Percentiles rank a stretch among this genome's conserved stretches.
Conservation (phyloP, 2,888 invertebrate genomes). For the Ommatoiulus sabulosus region DNA sequence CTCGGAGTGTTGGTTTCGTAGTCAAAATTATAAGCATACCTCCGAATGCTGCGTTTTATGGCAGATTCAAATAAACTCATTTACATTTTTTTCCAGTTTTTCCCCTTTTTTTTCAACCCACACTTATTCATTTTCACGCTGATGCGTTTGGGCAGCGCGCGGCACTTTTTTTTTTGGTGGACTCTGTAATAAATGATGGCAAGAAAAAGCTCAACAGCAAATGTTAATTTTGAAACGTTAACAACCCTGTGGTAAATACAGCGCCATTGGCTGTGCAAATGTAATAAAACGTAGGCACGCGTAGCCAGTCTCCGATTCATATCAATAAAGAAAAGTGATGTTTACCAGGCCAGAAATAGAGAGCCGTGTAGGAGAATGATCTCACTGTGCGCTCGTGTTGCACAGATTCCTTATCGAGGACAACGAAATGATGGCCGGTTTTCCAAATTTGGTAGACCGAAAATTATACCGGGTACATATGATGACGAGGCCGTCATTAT, state of each 20-base stretch:
- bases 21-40: neutral
- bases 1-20: neutral
- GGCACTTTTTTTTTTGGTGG: neutral
- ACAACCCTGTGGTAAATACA: neutral
- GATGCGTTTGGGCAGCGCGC: neutral
- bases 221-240: slow-evolving; percentile 7
- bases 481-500: neutral
- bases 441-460: slow-evolving; percentile 1
- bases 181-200: neutral
- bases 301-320: neutral
- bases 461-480: slow-evolving; percentile 31
- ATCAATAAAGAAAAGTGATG: slow-evolving; percentile 4
- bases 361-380: neutral
- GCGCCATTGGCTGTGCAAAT: neutral
- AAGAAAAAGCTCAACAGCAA: neutral
- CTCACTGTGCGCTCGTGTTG: slow-evolving; percentile 37
- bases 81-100: too few species aligned
- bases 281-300: slow-evolving; percentile 10
- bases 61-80: neutral
- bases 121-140: neutral
- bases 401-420: slow-evolving; percentile 30
- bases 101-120: neutral
- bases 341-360: slow-evolving; percentile 39
- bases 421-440: slow-evolving; percentile 26
- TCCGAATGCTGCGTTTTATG: neutral